phyloP scores from a whole-genome alignment of 2,888 invertebrate species.

The Romanomermis culicivorax region DNA sequence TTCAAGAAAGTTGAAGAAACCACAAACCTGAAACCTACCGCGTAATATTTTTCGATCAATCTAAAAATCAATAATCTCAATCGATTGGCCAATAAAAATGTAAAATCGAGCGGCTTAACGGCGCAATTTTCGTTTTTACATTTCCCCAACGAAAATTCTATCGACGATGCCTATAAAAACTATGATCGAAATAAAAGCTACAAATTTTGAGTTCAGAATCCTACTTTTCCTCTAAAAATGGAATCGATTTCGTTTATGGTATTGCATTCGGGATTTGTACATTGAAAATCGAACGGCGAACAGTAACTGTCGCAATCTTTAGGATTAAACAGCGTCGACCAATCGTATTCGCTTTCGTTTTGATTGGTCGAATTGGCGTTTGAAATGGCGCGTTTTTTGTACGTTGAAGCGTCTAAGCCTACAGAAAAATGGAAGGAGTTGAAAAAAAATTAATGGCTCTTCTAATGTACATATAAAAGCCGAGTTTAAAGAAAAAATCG shows the following conservation, averaged over 20 bases:
- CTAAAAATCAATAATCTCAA: neutral
- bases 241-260: neutral
- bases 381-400: neutral
- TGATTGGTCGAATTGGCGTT: neutral
- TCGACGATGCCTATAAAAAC: no score
- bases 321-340: neutral
- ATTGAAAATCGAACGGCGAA: constrained; percentile 2
- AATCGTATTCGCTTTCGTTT: constrained; percentile 5
- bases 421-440: neutral
- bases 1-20: neutral
- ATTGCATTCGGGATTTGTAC: constrained; percentile 9
- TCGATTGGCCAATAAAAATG: neutral
- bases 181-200: no score
- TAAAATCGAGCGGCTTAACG: neutral
- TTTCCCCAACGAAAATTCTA: neutral
- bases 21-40: neutral
- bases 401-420: constrained; percentile 6
- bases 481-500: no score
- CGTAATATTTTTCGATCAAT: constrained; percentile 1
- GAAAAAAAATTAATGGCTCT: neutral
- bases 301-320: neutral
- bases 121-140: neutral
- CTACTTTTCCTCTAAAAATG: neutral
- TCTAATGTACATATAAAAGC: neutral
- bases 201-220: no score